Conservation (phyloP, 2,113 vertebrate species). For the Centropus unirufus region DNA sequence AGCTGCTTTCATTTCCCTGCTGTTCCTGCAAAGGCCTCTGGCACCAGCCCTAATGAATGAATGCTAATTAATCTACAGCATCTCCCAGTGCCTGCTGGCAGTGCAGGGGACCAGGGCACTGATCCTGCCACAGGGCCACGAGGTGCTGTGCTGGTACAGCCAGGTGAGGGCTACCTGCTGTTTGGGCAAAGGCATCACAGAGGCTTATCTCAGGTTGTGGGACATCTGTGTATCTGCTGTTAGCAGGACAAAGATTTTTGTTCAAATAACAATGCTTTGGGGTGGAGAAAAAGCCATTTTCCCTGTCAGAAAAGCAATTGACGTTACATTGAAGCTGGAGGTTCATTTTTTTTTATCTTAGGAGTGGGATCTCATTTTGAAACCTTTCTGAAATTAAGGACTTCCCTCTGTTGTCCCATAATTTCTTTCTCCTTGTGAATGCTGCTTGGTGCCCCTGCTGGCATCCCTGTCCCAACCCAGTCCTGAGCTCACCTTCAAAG, state of each 20-base stretch:
- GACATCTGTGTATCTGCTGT: neutral
- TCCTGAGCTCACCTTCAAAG: neutral
- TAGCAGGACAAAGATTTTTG: neutral
- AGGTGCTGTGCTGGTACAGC: neutral
- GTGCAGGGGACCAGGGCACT: fast-evolving
- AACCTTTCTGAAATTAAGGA: neutral
- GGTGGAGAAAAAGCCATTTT: neutral
- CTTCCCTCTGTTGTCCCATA: neutral
- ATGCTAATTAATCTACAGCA: slow-evolving; percentile 1
- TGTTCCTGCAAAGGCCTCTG: neutral
- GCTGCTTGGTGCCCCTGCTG: fast-evolving
- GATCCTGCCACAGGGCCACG: neutral
- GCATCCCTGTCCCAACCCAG: neutral
- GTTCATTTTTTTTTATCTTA: neutral
- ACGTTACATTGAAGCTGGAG: neutral
- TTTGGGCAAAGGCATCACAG: neutral
- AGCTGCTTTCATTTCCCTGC: neutral
- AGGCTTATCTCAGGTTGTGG: fast-evolving
- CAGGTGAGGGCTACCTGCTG: fast-evolving
- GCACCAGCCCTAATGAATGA: neutral
- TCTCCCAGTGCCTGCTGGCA: neutral
- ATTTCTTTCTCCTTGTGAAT: neutral
- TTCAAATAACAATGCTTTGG: neutral
- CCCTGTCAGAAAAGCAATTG: neutral
- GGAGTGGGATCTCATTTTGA: neutral